Evolutionary conservation across 1,140 invertebrate species (phyloP).

Genomic region (Notospermus geniculatus): DNA sequence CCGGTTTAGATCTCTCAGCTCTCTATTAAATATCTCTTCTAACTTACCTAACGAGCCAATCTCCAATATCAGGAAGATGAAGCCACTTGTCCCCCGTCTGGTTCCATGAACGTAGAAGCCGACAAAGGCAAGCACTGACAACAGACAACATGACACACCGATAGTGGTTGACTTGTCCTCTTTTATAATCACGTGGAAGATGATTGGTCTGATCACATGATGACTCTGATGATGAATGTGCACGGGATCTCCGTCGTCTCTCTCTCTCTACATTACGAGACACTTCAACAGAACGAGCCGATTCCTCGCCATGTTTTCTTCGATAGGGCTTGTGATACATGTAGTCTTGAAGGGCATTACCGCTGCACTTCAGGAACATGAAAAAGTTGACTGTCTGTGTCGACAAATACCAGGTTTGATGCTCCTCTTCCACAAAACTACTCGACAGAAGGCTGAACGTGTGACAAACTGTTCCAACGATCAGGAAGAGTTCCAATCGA

Average conservation of each 20-base stretch:
- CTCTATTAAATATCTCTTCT: slow-evolving; percentile 9
- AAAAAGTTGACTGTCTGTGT: slow-evolving; percentile 58
- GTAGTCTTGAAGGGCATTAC: no score
- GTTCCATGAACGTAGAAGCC: slow-evolving; percentile 71
- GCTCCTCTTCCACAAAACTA: slow-evolving; percentile 91
- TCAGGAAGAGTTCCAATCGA: slow-evolving; percentile 19
- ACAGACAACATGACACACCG: no score
- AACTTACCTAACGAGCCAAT: slow-evolving; percentile 52
- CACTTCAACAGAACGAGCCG: no score
- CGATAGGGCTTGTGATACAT: no score
- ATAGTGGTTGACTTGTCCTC: no score
- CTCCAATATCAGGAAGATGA: slow-evolving; percentile 56
- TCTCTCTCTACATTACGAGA: no score
- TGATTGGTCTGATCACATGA: no score
- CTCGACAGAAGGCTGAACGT: slow-evolving; percentile 60
- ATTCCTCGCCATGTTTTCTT: no score
- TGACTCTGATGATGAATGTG: no score
- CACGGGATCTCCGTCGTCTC: no score
- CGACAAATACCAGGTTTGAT: slow-evolving; percentile 87
- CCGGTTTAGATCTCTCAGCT: no score
- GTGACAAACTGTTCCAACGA: slow-evolving; percentile 47
- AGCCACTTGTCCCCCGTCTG: slow-evolving; percentile 84
- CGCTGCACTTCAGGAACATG: background rate
- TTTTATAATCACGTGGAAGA: no score
- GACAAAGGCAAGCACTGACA: slow-evolving; percentile 41